Conservation (phyloP, 1,140 invertebrate species). For the Aculops lycopersici region DNA sequence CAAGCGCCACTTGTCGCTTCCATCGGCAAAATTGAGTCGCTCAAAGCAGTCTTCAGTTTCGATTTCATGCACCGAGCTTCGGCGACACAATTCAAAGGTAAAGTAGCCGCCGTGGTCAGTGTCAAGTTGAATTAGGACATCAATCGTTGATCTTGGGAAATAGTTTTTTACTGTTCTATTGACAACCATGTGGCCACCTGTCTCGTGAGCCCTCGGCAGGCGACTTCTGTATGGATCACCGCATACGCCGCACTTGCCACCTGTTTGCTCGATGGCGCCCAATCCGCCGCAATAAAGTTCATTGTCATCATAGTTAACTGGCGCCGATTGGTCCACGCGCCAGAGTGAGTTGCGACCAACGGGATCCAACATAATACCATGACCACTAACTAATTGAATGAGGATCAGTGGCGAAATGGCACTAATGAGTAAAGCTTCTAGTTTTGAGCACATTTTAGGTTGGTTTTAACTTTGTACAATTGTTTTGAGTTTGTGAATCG, state of each 20-base stretch:
- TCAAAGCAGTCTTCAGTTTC: slow-evolving; percentile 17
- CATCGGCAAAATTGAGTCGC: slow-evolving; percentile 13
- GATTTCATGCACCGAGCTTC: slow-evolving; percentile 32
- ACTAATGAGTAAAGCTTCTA: no score
- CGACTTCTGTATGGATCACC: slow-evolving; percentile 43
- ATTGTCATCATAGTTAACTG: slow-evolving; percentile 75
- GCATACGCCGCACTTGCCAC: slow-evolving; percentile 51
- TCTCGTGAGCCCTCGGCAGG: slow-evolving; percentile 51
- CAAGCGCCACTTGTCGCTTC: slow-evolving; percentile 8
- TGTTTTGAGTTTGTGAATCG: no score
- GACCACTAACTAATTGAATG: slow-evolving; percentile 22
- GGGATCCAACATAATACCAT: slow-evolving; percentile 55
- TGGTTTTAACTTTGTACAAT: no score
- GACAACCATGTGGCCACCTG: slow-evolving; percentile 43
- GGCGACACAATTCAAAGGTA: slow-evolving; percentile 45
- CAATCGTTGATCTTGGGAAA: slow-evolving; percentile 34
- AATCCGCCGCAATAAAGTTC: slow-evolving; percentile 48
- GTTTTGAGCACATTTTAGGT: no score
- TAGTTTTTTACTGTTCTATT: slow-evolving; percentile 48
- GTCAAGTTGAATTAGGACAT: slow-evolving; percentile 11
- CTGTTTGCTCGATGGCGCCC: slow-evolving; percentile 49
- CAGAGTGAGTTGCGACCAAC: slow-evolving; percentile 68
- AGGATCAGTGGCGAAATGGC: neutral
- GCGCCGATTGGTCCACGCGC: slow-evolving; percentile 61
- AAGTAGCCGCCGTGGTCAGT: slow-evolving; percentile 25